phyloP scores from a whole-genome alignment of 1,140 invertebrate genomes.

The Diorhabda elongata region DNA sequence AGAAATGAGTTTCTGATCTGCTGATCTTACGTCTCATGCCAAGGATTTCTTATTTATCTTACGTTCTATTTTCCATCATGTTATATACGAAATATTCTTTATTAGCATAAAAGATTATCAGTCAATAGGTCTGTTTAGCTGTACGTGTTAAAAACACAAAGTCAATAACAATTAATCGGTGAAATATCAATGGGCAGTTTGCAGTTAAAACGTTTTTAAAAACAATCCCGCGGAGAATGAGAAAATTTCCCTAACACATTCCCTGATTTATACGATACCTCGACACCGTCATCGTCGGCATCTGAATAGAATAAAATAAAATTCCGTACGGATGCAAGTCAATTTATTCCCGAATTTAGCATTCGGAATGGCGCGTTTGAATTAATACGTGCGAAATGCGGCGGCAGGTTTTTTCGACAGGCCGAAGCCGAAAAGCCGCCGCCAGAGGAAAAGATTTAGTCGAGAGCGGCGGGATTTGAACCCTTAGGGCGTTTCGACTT shows the following conservation, averaged over 20 bases:
- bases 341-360: conserved; percentile 26
- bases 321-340: conserved; percentile 19
- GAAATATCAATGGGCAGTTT: neutral
- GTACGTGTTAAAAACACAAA: too few relatives aligned
- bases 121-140: too few relatives aligned
- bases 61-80: too few relatives aligned
- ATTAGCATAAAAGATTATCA: too few relatives aligned
- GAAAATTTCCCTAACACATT: conserved; percentile 22
- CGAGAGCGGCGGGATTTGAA: conserved; percentile 17
- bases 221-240: conserved; percentile 17
- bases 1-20: too few relatives aligned
- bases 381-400: conserved; percentile 35
- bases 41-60: too few relatives aligned
- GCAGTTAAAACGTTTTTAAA: conserved; percentile 9
- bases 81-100: too few relatives aligned
- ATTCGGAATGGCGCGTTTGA: conserved; percentile 30
- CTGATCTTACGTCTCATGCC: too few relatives aligned
- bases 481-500: conserved; percentile 17
- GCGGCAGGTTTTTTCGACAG: conserved; percentile 33
- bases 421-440: conserved; percentile 5
- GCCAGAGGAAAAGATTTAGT: conserved; percentile 27
- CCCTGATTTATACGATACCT: conserved; percentile 25
- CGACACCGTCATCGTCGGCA: conserved; percentile 10
- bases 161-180: neutral
- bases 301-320: conserved; percentile 21